phyloP scores from a whole-genome alignment of 30 jellyfish, hydroid and myxozoan genomes.

The Clytia hemisphaerica region DNA sequence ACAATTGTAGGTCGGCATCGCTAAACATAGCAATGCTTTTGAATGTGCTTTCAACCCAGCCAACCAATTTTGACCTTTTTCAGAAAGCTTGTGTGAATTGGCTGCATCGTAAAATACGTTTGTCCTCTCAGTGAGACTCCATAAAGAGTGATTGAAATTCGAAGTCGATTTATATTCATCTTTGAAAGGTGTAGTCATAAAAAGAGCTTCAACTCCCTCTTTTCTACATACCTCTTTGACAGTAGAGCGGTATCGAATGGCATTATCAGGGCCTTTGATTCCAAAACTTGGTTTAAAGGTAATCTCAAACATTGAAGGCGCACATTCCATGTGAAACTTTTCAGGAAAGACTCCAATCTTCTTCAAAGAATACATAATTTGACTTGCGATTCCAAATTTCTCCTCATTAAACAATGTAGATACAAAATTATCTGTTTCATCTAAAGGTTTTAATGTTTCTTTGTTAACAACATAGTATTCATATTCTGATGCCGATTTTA shows the following conservation, averaged over 20 bases:
- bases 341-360: constrained; percentile 14
- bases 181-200: constrained; percentile 21
- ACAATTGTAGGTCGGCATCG: constrained; percentile 24
- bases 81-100: background rate
- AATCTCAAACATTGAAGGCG: constrained; percentile 16
- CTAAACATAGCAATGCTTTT: constrained; percentile 2
- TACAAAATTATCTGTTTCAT: too few species aligned
- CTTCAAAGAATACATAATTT: constrained; percentile 11
- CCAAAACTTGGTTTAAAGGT: constrained; percentile 14
- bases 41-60: constrained; percentile 27
- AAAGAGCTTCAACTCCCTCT: constrained; percentile 14
- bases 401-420: too few species aligned
- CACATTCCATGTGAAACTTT: constrained; percentile 13
- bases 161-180: constrained; percentile 16
- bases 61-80: constrained; percentile 14
- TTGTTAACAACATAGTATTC: constrained; percentile 6
- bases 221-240: constrained; percentile 14
- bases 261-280: constrained; percentile 17
- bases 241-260: constrained; percentile 3
- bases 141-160: constrained; percentile 28
- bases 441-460: too few species aligned
- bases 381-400: too few species aligned
- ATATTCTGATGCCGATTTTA: constrained; percentile 17
- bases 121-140: constrained; percentile 10
- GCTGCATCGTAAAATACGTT: background rate